Conservation (phyloP, 2,113 vertebrate genomes). For the Oryctolagus cuniculus region mOryCun1.1 NC_091442.1:63501001-63501500, state of each 20-base stretch:
- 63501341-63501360: not conserved
- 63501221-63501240: not conserved
- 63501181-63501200: not conserved
- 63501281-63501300: not conserved
- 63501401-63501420: conserved; percentile 9
- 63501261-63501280: not conserved
- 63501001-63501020: not conserved
- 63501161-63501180: not conserved
- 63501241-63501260: conserved; percentile 34
- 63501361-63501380: not conserved
- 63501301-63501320: not conserved
- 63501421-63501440: conserved; percentile 2
- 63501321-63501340: not conserved
- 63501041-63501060: not conserved
- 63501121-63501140: not conserved
- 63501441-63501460: conserved; percentile 56
- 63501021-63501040: not conserved
- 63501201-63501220: not conserved
- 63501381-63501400: conserved; percentile 33
- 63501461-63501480: conserved; percentile 49
- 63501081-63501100: not conserved
- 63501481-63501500: conserved; percentile 50
- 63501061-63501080: not conserved
- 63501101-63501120: not conserved
- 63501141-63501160: not conserved